Conservation (phyloP, 2,797 vertebrate genomes). For the Liparis tanakae region DNA sequence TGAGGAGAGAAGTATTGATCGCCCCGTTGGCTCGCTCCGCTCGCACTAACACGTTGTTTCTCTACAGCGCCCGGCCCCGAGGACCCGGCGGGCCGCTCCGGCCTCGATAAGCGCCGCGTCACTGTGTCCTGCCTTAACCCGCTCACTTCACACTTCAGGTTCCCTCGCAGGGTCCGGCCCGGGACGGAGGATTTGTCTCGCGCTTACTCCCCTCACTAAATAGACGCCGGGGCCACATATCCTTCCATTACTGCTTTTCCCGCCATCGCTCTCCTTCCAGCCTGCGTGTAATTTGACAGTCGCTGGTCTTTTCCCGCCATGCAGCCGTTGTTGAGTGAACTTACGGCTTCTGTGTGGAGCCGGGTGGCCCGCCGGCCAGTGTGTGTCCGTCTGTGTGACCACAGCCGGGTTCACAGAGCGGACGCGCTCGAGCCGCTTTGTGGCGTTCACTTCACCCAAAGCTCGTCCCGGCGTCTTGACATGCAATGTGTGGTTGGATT, state of each 20-base stretch:
- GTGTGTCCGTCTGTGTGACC: constrained; percentile 80
- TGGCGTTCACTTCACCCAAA: constrained; percentile 71
- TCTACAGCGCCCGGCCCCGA: constrained; percentile 23
- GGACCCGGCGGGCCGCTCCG: constrained; percentile 23
- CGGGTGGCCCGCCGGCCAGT: constrained; percentile 80
- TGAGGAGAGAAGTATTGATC: not conserved
- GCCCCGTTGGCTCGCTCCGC: not conserved
- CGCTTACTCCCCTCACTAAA: constrained; percentile 28
- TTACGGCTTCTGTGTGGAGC: constrained; percentile 80
- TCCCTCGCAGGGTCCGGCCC: constrained; percentile 39
- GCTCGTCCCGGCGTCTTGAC: constrained; percentile 66
- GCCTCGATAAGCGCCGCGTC: constrained; percentile 1
- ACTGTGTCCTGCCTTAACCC: constrained; percentile 31
- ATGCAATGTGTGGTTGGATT: constrained; percentile 67
- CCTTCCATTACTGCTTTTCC: constrained; percentile 35
- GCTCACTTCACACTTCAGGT: constrained; percentile 40
- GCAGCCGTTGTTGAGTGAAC: constrained; percentile 61
- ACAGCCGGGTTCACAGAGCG: constrained; percentile 78
- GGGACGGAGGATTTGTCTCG: constrained; percentile 37
- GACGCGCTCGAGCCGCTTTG: constrained; percentile 68
- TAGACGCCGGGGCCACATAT: constrained; percentile 21
- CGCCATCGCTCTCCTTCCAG: constrained; percentile 36
- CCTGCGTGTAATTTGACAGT: constrained; percentile 40
- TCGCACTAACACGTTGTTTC: constrained; percentile 31
- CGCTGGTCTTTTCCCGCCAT: constrained; percentile 45